Percentiles rank a stretch among this genome's conserved stretches.
Conservation (phyloP, 1,140 invertebrate genomes). For the Neoseiulus cucumeris region DNA sequence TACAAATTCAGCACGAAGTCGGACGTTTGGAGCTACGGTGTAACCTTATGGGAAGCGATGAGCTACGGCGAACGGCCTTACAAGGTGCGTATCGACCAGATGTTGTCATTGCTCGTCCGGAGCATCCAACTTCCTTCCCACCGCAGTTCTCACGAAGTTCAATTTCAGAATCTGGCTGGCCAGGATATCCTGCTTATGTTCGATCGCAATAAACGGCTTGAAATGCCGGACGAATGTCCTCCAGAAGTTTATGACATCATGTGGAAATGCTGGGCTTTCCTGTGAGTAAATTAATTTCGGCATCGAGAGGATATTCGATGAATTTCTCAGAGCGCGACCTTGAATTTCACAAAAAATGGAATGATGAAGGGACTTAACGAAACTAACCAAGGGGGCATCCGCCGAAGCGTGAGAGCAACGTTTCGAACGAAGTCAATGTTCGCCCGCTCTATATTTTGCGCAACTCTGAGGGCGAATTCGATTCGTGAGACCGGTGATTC, state of each 20-base stretch:
- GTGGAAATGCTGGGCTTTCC: slow-evolving; percentile 67
- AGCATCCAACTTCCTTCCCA: neutral
- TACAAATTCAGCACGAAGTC: slow-evolving; percentile 27
- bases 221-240: slow-evolving; percentile 58
- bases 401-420: neutral
- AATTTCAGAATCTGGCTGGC: slow-evolving; percentile 22
- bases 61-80: slow-evolving; percentile 32
- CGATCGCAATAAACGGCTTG: slow-evolving; percentile 33
- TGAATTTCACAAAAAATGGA: neutral
- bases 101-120: slow-evolving; percentile 10
- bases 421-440: neutral
- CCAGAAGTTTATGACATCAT: slow-evolving; percentile 65
- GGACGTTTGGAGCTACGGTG: slow-evolving; percentile 31
- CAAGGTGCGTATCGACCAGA: slow-evolving; percentile 16
- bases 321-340: too few relatives aligned
- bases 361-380: neutral
- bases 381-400: neutral
- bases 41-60: slow-evolving; percentile 33
- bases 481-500: neutral
- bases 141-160: neutral
- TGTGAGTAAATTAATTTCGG: slow-evolving; percentile 16
- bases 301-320: too few relatives aligned
- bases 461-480: neutral
- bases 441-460: neutral
- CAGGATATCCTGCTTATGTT: slow-evolving; percentile 23